Evolutionary conservation across 2,888 invertebrate genomes (phyloP).

Genomic region (Pristionchus exspectatus): DNA sequence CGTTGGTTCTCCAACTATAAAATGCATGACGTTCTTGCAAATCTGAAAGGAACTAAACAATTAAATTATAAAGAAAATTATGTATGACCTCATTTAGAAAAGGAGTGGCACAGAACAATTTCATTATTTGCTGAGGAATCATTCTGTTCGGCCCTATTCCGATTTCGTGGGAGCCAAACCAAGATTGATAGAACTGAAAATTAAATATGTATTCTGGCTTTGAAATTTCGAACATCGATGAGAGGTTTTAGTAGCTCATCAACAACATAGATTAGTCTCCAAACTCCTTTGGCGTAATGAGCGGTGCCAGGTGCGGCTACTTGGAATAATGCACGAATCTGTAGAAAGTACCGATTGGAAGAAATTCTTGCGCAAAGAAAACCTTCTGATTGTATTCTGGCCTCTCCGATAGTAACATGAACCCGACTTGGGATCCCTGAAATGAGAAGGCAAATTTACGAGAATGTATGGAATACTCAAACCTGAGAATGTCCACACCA

Average conservation of each 20-base stretch:
- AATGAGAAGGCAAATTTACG: background rate
- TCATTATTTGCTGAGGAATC: background rate
- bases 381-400: conserved; percentile 24
- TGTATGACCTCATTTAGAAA: background rate
- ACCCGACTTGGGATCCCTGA: background rate
- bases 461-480: background rate
- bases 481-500: conserved; percentile 23
- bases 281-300: background rate
- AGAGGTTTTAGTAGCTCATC: background rate
- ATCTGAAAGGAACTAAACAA: background rate
- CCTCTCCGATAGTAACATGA: background rate
- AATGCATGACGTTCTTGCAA: background rate
- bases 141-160: background rate
- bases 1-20: background rate
- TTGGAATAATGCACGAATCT: background rate
- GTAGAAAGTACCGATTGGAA: background rate
- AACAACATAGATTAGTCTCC: background rate
- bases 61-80: background rate
- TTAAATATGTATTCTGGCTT: background rate
- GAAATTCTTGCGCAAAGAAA: background rate
- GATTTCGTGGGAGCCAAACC: background rate
- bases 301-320: background rate
- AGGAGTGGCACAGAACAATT: background rate
- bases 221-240: background rate
- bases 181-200: background rate